Evolutionary conservation across 2,888 invertebrate species (phyloP).

Genomic region (Smittia sp.): DNA sequence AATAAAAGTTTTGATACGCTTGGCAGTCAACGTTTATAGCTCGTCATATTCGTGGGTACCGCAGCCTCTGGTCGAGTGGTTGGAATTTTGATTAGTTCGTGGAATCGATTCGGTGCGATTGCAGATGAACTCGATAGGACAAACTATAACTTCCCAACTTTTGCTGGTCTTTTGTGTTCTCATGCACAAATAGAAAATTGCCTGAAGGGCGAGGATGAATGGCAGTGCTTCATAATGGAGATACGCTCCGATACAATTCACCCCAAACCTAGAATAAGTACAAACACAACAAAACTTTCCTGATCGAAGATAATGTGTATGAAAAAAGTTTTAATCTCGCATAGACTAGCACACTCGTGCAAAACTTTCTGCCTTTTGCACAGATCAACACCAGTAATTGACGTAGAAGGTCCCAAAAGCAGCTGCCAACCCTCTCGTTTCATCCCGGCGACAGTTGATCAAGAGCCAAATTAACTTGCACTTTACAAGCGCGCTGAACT

Average conservation of each 20-base stretch:
- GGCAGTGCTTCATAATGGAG: not conserved
- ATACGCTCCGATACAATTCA: not conserved
- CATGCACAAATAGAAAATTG: not conserved
- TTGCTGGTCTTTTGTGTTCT: not conserved
- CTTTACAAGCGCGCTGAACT: too few relatives aligned
- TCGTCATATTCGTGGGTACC: too few relatives aligned
- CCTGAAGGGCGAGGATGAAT: not conserved
- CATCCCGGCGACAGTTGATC: not conserved
- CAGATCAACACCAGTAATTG: not conserved
- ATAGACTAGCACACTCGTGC: not conserved
- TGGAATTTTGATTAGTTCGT: too few relatives aligned
- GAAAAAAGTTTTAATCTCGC: conserved; percentile 6
- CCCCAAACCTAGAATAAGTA: not conserved
- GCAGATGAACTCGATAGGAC: too few relatives aligned
- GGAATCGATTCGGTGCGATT: too few relatives aligned
- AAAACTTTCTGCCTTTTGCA: not conserved
- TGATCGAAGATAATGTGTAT: not conserved
- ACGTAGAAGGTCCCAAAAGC: not conserved
- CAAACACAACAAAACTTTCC: too few relatives aligned
- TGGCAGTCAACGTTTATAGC: too few relatives aligned
- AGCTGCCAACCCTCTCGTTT: not conserved
- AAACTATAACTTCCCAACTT: not conserved
- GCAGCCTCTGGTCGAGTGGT: too few relatives aligned
- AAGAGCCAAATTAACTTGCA: too few relatives aligned
- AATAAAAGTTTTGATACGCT: too few relatives aligned